These are phyloP conservation scores for Chrysemys picta DNA, from an alignment of 2,113 vertebrate species.

Conservation along the genomic window DNA sequence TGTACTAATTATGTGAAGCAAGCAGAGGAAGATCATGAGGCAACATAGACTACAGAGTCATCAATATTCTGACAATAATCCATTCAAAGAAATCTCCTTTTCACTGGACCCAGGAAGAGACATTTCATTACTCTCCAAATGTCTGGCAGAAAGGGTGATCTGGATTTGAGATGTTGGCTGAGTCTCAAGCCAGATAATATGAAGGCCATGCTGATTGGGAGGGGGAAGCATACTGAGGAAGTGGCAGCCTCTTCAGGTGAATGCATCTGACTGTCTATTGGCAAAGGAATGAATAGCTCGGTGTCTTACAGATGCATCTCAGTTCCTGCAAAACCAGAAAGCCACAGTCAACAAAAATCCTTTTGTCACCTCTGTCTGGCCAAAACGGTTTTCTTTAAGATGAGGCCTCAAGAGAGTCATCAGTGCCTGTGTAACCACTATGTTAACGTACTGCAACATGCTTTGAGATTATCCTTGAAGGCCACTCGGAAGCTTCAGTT, in stretches of 20 bases:
- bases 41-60: background rate
- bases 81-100: background rate
- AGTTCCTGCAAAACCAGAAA: background rate
- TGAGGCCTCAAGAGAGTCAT: background rate
- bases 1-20: background rate
- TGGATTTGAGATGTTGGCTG: background rate
- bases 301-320: background rate
- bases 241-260: background rate
- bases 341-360: fast-evolving
- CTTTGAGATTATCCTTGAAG: background rate
- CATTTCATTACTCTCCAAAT: background rate
- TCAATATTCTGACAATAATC: background rate
- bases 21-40: background rate
- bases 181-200: fast-evolving
- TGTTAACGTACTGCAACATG: background rate
- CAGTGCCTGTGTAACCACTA: background rate
- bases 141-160: background rate
- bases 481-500: background rate
- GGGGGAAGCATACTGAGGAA: background rate
- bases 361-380: background rate
- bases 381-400: background rate
- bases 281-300: background rate
- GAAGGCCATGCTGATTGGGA: background rate
- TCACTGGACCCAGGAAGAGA: background rate
- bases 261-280: background rate